These are phyloP conservation scores for Microtus oregoni DNA, from an alignment of 2,113 vertebrate species.

Conservation along the genomic window DNA sequence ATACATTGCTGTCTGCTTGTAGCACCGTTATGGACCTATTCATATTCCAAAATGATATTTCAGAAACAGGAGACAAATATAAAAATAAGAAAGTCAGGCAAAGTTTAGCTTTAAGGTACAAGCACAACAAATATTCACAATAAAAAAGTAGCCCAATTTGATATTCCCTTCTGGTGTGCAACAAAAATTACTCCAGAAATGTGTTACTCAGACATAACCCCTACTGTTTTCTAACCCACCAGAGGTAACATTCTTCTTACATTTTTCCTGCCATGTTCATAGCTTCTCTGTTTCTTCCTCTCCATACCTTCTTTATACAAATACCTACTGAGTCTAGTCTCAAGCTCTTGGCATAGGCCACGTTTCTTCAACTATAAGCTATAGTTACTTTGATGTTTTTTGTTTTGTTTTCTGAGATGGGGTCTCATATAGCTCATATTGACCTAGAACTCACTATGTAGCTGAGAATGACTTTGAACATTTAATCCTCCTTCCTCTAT, in stretches of 20 bases:
- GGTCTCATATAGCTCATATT: background rate
- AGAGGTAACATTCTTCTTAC: background rate
- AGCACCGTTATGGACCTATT: background rate
- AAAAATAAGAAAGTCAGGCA: slow-evolving; percentile 36
- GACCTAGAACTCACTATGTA: background rate
- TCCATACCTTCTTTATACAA: background rate
- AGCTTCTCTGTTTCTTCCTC: background rate
- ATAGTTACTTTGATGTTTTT: background rate
- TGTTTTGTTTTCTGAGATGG: background rate
- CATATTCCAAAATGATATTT: slow-evolving; percentile 23
- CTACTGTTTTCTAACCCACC: background rate
- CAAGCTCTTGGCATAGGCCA: background rate
- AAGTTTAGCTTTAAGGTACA: slow-evolving; percentile 34
- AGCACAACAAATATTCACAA: background rate
- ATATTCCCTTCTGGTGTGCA: background rate
- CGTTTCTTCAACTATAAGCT: background rate
- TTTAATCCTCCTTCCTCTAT: background rate
- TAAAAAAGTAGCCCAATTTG: slow-evolving; percentile 15
- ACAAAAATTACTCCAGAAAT: background rate
- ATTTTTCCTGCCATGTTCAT: background rate
- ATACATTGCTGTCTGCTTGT: background rate
- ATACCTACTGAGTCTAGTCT: background rate
- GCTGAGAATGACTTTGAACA: background rate
- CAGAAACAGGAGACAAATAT: slow-evolving; percentile 45
- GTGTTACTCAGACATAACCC: slow-evolving; percentile 13